Evolutionary conservation across 1,140 invertebrate species (phyloP).

Genomic region (Zelostemma sp.): DNA sequence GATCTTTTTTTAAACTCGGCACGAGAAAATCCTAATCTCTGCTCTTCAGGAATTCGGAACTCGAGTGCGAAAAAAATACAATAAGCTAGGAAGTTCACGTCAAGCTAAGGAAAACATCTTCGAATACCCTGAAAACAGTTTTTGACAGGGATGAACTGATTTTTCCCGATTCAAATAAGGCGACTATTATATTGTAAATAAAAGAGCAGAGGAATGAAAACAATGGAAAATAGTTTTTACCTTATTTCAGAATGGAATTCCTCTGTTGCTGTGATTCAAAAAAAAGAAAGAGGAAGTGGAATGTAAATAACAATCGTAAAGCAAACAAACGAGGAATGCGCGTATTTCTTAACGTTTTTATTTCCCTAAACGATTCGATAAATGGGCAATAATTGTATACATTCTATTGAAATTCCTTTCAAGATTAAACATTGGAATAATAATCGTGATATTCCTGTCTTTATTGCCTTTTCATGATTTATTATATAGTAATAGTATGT

Average conservation of each 20-base stretch:
- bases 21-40: conserved; percentile 45
- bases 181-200: background rate
- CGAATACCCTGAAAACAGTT: conserved; percentile 14
- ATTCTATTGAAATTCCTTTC: too few relatives aligned
- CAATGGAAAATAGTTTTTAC: background rate
- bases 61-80: conserved; percentile 37
- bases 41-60: conserved; percentile 28
- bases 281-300: background rate
- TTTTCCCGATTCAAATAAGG: conserved; percentile 6
- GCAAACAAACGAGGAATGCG: background rate
- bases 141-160: conserved; percentile 22
- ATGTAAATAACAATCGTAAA: background rate
- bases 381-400: too few relatives aligned
- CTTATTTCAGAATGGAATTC: background rate
- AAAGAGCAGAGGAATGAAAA: background rate
- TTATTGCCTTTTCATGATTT: too few relatives aligned
- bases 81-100: conserved; percentile 24
- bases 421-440: too few relatives aligned
- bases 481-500: too few relatives aligned
- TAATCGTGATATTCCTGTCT: too few relatives aligned
- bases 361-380: background rate
- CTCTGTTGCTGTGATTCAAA: background rate
- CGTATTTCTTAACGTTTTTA: background rate
- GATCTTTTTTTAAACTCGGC: conserved; percentile 52
- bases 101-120: conserved; percentile 35